Conservation (phyloP, 2,113 vertebrate species). For the Pantherophis guttatus region DNA sequence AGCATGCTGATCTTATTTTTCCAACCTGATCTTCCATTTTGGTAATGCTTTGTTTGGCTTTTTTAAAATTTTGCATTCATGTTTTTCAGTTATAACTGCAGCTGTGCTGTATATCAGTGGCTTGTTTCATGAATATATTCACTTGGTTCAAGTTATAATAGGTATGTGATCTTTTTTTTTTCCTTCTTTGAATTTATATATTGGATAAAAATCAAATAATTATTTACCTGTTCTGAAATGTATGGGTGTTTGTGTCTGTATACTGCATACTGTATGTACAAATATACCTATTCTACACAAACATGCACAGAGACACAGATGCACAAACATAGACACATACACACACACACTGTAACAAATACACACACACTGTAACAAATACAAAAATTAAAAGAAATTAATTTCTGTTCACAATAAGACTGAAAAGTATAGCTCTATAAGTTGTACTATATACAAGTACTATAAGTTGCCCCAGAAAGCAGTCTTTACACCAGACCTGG, state of each 20-base stretch:
- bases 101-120: background rate
- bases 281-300: background rate
- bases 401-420: constrained; percentile 30
- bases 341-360: too few species aligned
- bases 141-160: background rate
- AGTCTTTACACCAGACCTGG: constrained; percentile 19
- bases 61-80: background rate
- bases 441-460: background rate
- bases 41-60: background rate
- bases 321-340: background rate
- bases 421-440: constrained; percentile 32
- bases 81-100: background rate
- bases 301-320: background rate
- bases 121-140: background rate
- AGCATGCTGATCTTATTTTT: background rate
- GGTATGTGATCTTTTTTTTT: background rate
- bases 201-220: background rate
- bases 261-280: background rate
- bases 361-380: constrained; percentile 12
- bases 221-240: background rate
- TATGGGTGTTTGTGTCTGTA: background rate
- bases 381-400: constrained; percentile 44
- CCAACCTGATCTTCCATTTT: background rate
- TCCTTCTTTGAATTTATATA: background rate
- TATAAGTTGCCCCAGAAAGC: constrained; percentile 54